Evolutionary conservation across 1,140 invertebrate species (phyloP), one percentile per base, ranked within the genome.

Genomic region (Scaptomyza hsui): DNA sequence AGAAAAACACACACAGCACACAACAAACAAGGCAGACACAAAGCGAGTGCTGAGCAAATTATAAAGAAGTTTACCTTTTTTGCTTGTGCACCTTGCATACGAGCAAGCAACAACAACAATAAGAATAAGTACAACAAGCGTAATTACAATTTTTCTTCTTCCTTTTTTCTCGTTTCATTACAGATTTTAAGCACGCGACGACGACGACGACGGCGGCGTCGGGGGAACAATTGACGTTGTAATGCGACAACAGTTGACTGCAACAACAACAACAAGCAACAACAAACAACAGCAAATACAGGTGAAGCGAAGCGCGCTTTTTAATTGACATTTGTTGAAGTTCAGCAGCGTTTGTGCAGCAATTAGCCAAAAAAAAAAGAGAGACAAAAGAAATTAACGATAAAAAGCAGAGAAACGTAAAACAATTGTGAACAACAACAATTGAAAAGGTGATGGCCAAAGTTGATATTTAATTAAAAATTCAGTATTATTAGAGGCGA

Each of bases 61-160:
- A 83, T 83, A 76, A 72, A 63, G 75, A 83, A 89, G 63, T 83
- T 74, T 70, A 78, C 80, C 79, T 89, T 83, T 76, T 60, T 39
- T 52, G n/a, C 12, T 32, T 45, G 62, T 61, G 61, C 73, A 67
- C 72, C 78, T 88, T 68, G 73, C 69, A 86, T 86, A 59, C 57
- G 69, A 62, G 64, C 32, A n/a, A 44, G 26, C 37, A 52, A 18
- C 13, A 62, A 52, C 52, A 70, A 18, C 41, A 45, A 12, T 44
- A 47, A 55, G 61, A 70, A 69, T 44, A 62, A 35, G 29, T 42
- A 24, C 63, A 49, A 72, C 67, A 64, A 83, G 65, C 65, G 78
- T 88, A 89, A 89, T 89, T 89, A 89, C 88, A 89, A 80, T 80
- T 83, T 88, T 88, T 89, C 80, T 82, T 24, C 41, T n/a, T 86